These are phyloP conservation scores for Caenorhabditis briggsae DNA, from an alignment of 1,140 invertebrate species.

Conservation along the genomic window DNA sequence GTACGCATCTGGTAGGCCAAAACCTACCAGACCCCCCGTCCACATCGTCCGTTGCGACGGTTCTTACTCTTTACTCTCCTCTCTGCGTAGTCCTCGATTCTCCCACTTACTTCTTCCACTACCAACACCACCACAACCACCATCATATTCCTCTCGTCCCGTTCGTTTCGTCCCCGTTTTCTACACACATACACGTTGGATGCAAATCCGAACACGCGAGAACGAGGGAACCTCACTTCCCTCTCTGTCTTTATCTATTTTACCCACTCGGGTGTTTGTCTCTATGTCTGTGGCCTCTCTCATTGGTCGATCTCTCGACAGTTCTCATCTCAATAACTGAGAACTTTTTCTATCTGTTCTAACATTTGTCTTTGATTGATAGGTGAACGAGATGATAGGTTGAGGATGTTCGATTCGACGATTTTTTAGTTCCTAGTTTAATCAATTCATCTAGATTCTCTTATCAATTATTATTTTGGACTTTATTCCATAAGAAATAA, in stretches of 20 bases:
- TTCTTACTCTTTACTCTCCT: slow-evolving; percentile 52
- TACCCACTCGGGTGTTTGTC: slow-evolving; percentile 16
- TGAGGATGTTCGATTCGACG: not conserved
- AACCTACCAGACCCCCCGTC: not conserved
- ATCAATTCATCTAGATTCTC: no score
- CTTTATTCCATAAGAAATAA: no score
- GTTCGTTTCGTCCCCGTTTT: not conserved
- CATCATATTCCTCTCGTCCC: slow-evolving; percentile 9
- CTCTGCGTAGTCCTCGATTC: not conserved
- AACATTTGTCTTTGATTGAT: slow-evolving; percentile 35
- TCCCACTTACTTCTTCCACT: not conserved
- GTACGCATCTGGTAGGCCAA: slow-evolving; percentile 35
- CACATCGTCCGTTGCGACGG: not conserved
- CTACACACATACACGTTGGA: not conserved
- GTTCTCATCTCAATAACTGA: not conserved
- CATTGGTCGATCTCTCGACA: not conserved
- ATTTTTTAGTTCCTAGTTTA: no score
- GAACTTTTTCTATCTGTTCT: slow-evolving; percentile 28
- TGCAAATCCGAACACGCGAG: slow-evolving; percentile 44
- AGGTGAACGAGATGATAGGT: not conserved
- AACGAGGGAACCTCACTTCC: not conserved
- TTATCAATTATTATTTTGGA: no score
- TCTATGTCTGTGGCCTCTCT: slow-evolving; percentile 14
- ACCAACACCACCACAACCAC: not conserved
- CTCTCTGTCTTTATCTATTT: no score